Percentiles rank a stretch among this genome's conserved stretches.
phyloP scores from a whole-genome alignment of 2,888 invertebrate genomes.

The Notodonta dromedarius region DNA sequence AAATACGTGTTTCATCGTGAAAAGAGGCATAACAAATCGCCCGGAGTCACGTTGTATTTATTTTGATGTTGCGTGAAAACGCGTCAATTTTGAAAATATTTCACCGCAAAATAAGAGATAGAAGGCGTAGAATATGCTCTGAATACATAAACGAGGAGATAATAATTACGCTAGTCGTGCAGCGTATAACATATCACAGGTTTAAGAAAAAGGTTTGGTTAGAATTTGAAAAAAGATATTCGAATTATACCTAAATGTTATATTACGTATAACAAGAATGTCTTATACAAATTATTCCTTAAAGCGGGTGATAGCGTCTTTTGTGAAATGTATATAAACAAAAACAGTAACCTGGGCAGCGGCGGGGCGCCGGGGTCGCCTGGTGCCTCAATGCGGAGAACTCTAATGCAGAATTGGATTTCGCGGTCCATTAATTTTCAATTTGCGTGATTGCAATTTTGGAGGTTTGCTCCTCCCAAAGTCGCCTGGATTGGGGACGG shows the following conservation, averaged over 20 bases:
- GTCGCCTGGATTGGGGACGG: slow-evolving; percentile 70
- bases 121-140: background rate
- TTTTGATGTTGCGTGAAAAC: slow-evolving; percentile 41
- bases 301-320: background rate
- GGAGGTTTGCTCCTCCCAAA: slow-evolving; percentile 78
- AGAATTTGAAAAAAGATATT: no score
- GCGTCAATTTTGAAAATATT: slow-evolving; percentile 15
- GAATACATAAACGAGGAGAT: background rate
- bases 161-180: no score
- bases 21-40: slow-evolving; percentile 31
- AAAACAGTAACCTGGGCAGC: background rate
- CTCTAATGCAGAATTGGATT: slow-evolving; percentile 82
- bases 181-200: no score
- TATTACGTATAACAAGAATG: no score
- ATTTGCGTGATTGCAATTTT: slow-evolving; percentile 83
- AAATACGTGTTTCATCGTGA: slow-evolving; percentile 32
- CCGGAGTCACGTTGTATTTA: slow-evolving; percentile 39
- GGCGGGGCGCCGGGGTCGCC: slow-evolving; percentile 2
- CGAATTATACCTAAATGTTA: no score
- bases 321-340: slow-evolving; percentile 3
- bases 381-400: slow-evolving; percentile 53
- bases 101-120: slow-evolving; percentile 7
- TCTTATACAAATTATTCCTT: no score
- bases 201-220: no score
- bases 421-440: slow-evolving; percentile 83